Evolutionary conservation across 2,888 invertebrate species (phyloP).

Genomic region (Diachrysia chrysitis): DNA sequence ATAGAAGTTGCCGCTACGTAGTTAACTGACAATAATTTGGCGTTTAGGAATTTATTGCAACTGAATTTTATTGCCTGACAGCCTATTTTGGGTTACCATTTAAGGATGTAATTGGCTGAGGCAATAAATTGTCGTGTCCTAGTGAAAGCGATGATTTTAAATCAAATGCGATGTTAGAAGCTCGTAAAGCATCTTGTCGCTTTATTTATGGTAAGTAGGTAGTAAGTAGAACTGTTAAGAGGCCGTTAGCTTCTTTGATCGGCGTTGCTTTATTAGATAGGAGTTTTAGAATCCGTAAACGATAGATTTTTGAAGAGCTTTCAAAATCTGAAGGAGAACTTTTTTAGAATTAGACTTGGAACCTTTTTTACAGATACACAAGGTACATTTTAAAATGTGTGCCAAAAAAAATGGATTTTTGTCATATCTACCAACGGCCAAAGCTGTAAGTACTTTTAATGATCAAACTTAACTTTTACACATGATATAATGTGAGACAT

Average conservation of each 20-base stretch:
- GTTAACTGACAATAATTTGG: conserved; percentile 50
- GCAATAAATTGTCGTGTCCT: conserved; percentile 42
- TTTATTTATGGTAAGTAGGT: conserved; percentile 12
- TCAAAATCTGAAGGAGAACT: too few relatives aligned
- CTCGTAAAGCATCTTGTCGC: conserved; percentile 24
- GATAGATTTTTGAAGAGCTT: background rate
- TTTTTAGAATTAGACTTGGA: too few relatives aligned
- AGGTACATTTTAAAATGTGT: too few relatives aligned
- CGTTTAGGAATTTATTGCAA: conserved; percentile 54
- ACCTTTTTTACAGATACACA: too few relatives aligned
- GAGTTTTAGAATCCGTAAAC: background rate
- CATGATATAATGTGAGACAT: too few relatives aligned
- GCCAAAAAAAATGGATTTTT: too few relatives aligned
- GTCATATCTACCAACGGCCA: too few relatives aligned
- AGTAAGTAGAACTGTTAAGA: conserved; percentile 7
- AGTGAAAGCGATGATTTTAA: conserved; percentile 53
- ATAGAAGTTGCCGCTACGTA: conserved; percentile 37
- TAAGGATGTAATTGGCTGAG: conserved; percentile 52
- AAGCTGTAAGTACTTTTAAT: too few relatives aligned
- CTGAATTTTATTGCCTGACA: conserved; percentile 38
- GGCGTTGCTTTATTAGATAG: background rate
- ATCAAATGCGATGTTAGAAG: conserved; percentile 28
- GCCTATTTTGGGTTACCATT: conserved; percentile 52
- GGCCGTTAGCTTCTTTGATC: background rate
- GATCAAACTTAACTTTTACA: too few relatives aligned